phyloP scores from a whole-genome alignment of 2,113 vertebrate genomes.

The Vimba vimba region DNA sequence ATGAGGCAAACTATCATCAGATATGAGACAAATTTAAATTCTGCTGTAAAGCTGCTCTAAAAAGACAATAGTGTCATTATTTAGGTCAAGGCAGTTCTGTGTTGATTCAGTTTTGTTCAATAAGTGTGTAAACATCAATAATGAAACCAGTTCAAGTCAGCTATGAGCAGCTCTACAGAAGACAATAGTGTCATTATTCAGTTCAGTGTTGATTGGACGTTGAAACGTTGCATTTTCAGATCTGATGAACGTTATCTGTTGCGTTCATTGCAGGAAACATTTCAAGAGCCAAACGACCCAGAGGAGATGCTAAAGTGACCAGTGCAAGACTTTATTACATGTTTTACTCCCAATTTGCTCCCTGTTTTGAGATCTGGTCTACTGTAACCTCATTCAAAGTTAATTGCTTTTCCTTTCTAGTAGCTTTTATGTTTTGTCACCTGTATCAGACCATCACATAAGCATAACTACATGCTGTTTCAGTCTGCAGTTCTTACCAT shows the following conservation, averaged over 20 bases:
- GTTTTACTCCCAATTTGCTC: background rate
- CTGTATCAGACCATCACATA: conserved; percentile 64
- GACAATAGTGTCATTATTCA: no score
- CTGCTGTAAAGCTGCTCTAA: no score
- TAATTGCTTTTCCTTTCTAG: conserved; percentile 5
- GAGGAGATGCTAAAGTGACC: background rate
- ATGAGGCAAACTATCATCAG: no score
- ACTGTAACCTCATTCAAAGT: background rate
- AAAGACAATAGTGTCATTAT: no score
- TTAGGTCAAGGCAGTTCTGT: no score
- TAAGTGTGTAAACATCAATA: no score
- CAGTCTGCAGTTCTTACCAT: conserved; percentile 49
- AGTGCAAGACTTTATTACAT: background rate
- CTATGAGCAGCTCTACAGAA: no score
- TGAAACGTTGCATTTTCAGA: conserved; percentile 14
- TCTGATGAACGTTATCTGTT: background rate
- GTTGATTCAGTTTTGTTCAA: no score
- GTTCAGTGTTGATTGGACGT: background rate
- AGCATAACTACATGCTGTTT: background rate
- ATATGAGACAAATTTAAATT: no score
- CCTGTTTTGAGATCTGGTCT: background rate
- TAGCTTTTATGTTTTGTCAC: conserved; percentile 58
- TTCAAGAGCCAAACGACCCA: conserved; percentile 11
- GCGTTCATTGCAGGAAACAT: conserved; percentile 10
- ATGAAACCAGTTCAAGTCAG: no score